A percentile compares a stretch with the other conserved stretches of the same genome.
These are phyloP conservation scores for Cheilosia vernalis DNA, from an alignment of 2,888 invertebrate genomes.

Conservation along the genomic window DNA sequence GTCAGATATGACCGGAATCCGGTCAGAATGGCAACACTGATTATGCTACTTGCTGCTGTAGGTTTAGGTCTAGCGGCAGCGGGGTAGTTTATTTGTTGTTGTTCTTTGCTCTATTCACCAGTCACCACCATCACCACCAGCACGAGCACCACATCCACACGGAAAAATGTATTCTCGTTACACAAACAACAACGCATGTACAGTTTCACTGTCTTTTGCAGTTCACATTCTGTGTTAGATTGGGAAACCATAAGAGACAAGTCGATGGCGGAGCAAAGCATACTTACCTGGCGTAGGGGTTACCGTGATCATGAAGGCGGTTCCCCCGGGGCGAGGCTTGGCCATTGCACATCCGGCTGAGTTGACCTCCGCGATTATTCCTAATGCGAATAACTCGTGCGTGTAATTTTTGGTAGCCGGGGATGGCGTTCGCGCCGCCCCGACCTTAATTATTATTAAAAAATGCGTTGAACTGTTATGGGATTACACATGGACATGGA, in stretches of 20 bases:
- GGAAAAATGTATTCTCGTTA: neutral
- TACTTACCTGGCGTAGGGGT: slow-evolving; percentile 83
- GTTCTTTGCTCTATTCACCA: no score
- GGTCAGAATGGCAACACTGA: no score
- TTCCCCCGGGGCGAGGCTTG: slow-evolving; percentile 82
- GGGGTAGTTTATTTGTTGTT: no score
- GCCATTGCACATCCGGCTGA: slow-evolving; percentile 88
- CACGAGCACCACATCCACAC: no score
- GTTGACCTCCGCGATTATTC: slow-evolving; percentile 91
- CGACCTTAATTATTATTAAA: no score
- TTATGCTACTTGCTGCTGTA: no score
- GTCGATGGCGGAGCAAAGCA: slow-evolving; percentile 71
- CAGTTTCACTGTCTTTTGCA: neutral
- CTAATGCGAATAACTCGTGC: slow-evolving; percentile 90
- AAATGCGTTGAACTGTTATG: no score
- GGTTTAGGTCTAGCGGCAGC: no score
- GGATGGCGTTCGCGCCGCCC: slow-evolving; percentile 87
- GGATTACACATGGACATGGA: no score
- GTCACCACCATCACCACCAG: no score
- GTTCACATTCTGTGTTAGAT: neutral
- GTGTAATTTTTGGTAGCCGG: slow-evolving; percentile 88
- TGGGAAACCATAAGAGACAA: neutral
- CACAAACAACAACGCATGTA: neutral
- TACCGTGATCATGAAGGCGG: slow-evolving; percentile 82
- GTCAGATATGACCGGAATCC: no score